phyloP scores from a whole-genome alignment of 2,888 invertebrate species.

The Brachyptera risi region DNA sequence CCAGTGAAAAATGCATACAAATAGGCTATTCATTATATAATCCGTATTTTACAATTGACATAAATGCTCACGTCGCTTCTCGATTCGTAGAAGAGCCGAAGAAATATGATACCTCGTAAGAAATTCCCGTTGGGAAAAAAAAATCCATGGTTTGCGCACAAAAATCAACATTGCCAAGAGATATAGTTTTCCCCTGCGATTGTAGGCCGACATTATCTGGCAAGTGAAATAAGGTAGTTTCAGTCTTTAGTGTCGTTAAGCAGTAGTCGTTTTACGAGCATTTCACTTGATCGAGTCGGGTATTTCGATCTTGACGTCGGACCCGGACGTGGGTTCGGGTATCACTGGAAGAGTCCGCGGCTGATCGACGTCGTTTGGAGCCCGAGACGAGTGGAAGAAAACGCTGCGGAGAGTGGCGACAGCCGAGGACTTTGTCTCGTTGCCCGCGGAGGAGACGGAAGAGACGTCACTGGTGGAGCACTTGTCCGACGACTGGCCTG shows the following conservation, averaged over 20 bases:
- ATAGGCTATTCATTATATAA: no score
- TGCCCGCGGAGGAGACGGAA: background rate
- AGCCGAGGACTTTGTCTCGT: constrained; percentile 40
- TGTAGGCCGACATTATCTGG: background rate
- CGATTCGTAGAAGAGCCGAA: no score
- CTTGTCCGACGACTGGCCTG: background rate
- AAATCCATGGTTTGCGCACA: no score
- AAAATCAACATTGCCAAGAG: no score
- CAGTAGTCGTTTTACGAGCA: background rate
- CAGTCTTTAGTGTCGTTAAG: constrained; percentile 9
- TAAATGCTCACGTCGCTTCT: no score
- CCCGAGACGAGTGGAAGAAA: constrained; percentile 49
- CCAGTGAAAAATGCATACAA: no score
- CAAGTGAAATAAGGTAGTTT: background rate
- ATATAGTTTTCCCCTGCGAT: no score
- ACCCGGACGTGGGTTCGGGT: constrained; percentile 26
- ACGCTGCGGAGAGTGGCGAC: constrained; percentile 51
- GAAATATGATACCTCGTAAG: no score
- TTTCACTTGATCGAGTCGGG: background rate
- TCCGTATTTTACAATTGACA: no score
- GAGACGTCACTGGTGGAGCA: background rate
- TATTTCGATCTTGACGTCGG: background rate
- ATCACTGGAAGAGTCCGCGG: constrained; percentile 27
- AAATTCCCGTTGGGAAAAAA: no score
- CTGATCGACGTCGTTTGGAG: no score